Evolutionary conservation across 2,797 vertebrate species (phyloP), one percentile per base, ranked within the genome.

Genomic region (Oophaga sylvatica): DNA sequence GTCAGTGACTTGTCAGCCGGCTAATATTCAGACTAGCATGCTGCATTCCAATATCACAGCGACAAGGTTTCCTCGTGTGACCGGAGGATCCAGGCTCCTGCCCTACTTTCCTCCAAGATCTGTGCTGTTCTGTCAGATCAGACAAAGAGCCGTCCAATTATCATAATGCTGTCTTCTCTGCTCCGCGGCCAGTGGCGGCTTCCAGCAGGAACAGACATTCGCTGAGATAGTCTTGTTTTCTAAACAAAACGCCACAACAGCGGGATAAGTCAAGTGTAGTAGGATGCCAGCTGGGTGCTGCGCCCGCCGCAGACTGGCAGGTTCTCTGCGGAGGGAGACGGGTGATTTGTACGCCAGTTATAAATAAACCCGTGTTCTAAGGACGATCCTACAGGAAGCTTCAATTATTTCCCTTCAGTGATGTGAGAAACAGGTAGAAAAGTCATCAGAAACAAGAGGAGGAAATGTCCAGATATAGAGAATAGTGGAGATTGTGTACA

Each of bases 111-210:
- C 79, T 48, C 35, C 31, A 63, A 80, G 60, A 80, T 63, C 79
- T 76, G 87, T 83, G 65, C 26, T 85, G 11, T 89, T 79, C 22
- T 86, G 68, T 73, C 17, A 83, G 81, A 62, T 48, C 45, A 78
- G 80, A 91, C 60, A 76, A 56, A 22, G 31, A 90, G 10, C 0
- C 76, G 20, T 26, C 83, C 63, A 91, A 87, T 90, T 91, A 89
- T 79, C 80, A n/a, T 80, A 88, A 88, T 90, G 71, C 89, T 16
- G 65, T 82, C n/a, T 87, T 57, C 17, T 71, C 20, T 83, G 81
- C 85, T 63, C 53, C 22, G 48, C 68, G 12, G 67, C 76, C 77
- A 89, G 76, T 85, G 41, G 65, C 6, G 26, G 17, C 70, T 62
- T 86, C 70, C 41, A 80, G 87, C 84, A 81, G 20, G 4, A 75